Base-by-base conservation (phyloP, 1,140 invertebrate genomes). In the Sycophaga agraensis region DNA sequence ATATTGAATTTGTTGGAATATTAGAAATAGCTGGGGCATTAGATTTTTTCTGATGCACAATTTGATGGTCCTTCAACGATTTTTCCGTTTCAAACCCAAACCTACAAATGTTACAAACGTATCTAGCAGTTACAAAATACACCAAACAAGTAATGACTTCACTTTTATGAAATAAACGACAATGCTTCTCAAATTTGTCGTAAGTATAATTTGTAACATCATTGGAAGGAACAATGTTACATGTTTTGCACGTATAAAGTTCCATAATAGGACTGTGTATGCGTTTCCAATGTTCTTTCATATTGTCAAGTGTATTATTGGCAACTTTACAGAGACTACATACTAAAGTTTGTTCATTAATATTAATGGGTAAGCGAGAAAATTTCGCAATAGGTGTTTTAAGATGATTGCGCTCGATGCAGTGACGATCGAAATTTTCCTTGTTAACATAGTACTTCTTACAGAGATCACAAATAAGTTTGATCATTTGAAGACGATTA, bases 231-330 rank as follows among this genome's bases (percentile, higher is more conserved):
- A 54, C 31, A 14, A 59, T 7, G 12, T 64, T 64, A 7, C 58
- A 59, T 0, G 63, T 40, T 5, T 43, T 37, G 21, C 73, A 76
- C 4, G 37, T 46, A 9, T 69, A 75, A 0, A 40, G 49, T 37
- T 60, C 54, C 31, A 39, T 51, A 3, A 67, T 16, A 0, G 26
- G 39, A 21, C 48, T 60, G 24, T 75, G 73, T 4, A 56, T 66
- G 0, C 42, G 48, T 26, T 51, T 31, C 73, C 73, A 78, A 21
- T 78, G 76, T 0, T 69, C 58, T 0, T 67, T 66, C 16, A 75
- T 58, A 1, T 67, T 53, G 0, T 66, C 19, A 2, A 68, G 22
- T 2, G 48, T 60, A 16, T 62, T 53, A n/a, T 17, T 58, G 0
- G 66, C 22, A 0, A 17, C 16, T 7, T 46, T 51, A 45, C 76